phyloP scores from a whole-genome alignment of 2,113 vertebrate species.

The Plecotus auritus region DNA sequence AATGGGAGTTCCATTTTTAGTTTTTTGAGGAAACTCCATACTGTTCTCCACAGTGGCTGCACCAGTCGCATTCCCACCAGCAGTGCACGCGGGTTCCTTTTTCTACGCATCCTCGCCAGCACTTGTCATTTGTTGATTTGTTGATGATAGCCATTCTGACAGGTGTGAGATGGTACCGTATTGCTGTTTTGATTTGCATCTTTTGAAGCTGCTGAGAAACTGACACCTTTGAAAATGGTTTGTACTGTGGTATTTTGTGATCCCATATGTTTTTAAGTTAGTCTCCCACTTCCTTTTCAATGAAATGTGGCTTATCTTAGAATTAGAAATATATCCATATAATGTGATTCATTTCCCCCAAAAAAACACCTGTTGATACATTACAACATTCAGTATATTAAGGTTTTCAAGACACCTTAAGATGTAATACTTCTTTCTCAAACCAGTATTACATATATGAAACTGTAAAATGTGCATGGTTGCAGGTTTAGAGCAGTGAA shows the following conservation, averaged over 20 bases:
- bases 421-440: not conserved
- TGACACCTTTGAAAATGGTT: constrained; percentile 28
- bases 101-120: no score
- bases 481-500: not conserved
- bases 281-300: constrained; percentile 7
- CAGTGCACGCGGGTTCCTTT: no score
- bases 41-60: no score
- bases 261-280: not conserved
- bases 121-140: no score
- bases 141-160: no score
- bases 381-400: not conserved
- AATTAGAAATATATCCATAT: not conserved
- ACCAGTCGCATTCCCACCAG: no score
- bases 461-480: not conserved
- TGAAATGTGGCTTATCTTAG: not conserved
- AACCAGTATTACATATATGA: not conserved
- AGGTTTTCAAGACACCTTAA: not conserved
- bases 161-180: no score
- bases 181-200: no score
- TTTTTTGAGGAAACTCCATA: no score
- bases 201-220: constrained; percentile 14
- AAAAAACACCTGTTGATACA: not conserved
- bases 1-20: no score
- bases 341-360: not conserved
- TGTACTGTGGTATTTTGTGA: not conserved